Evolutionary conservation across 2,797 vertebrate species (phyloP).

Genomic region (Myotis pilosus): DNA sequence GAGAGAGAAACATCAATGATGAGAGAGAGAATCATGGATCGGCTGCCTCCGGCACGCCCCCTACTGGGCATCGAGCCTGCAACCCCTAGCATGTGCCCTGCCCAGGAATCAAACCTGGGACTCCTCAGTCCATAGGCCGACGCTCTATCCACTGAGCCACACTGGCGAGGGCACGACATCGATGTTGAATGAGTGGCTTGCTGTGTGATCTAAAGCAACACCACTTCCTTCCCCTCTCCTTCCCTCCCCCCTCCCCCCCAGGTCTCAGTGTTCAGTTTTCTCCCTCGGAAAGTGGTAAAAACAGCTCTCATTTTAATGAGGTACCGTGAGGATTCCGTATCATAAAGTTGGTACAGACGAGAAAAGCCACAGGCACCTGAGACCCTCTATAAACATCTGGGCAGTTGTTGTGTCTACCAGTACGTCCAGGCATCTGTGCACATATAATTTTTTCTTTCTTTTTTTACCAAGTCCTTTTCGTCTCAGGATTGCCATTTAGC

Average conservation of each 20-base stretch:
- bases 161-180: fast-evolving
- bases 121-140: too few relatives aligned
- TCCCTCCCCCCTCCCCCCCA: too few relatives aligned
- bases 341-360: background rate
- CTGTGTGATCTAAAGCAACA: background rate
- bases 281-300: background rate
- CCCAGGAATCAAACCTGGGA: too few relatives aligned
- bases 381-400: background rate
- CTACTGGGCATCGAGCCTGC: too few relatives aligned
- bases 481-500: constrained; percentile 79
- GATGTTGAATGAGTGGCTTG: background rate
- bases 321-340: background rate
- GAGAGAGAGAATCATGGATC: too few relatives aligned
- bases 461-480: constrained; percentile 71
- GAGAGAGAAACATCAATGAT: too few relatives aligned
- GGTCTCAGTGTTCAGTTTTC: background rate
- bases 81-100: too few relatives aligned
- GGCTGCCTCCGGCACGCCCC: too few relatives aligned
- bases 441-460: background rate
- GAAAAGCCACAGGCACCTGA: background rate
- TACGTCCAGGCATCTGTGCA: background rate
- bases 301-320: background rate
- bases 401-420: background rate
- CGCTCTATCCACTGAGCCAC: too few relatives aligned
- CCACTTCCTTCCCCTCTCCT: too few relatives aligned